These are phyloP conservation scores for Sesamia inferens DNA, from an alignment of 2,888 invertebrate genomes.

Conservation along the genomic window DNA sequence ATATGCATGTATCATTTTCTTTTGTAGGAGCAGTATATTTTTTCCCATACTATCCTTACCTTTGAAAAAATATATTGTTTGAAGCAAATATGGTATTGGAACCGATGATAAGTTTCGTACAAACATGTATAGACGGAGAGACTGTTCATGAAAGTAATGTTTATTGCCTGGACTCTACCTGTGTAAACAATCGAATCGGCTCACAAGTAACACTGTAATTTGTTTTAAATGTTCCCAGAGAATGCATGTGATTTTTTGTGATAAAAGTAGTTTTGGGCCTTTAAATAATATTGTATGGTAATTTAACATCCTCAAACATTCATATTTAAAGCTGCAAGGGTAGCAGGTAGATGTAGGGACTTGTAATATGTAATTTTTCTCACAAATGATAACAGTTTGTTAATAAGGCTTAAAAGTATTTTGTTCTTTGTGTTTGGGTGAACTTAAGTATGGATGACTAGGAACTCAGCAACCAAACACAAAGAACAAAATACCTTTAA, in stretches of 20 bases:
- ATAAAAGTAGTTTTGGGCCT: slow-evolving; percentile 37
- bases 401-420: neutral
- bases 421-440: too few relatives aligned
- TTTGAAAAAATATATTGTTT: slow-evolving; percentile 52
- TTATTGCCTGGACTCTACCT: slow-evolving; percentile 58
- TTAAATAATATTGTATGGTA: slow-evolving; percentile 32
- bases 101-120: slow-evolving; percentile 39
- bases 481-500: too few relatives aligned
- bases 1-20: slow-evolving; percentile 40
- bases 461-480: too few relatives aligned
- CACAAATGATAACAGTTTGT: neutral
- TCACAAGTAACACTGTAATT: slow-evolving; percentile 33
- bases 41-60: slow-evolving; percentile 10
- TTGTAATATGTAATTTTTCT: neutral
- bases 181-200: slow-evolving; percentile 46
- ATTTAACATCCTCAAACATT: slow-evolving; percentile 21
- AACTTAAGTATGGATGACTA: too few relatives aligned
- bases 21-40: slow-evolving; percentile 37
- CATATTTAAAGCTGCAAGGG: slow-evolving; percentile 1
- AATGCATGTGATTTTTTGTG: slow-evolving; percentile 38
- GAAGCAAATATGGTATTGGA: slow-evolving; percentile 46
- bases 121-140: slow-evolving; percentile 52
- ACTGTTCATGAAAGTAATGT: slow-evolving; percentile 43
- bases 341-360: slow-evolving; percentile 23
- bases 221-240: slow-evolving; percentile 28